A percentile compares a stretch with the other conserved stretches of the same genome.
These are phyloP conservation scores for Dolichopus griseipennis DNA, from an alignment of 2,888 invertebrate genomes.

Conservation along the genomic window DNA sequence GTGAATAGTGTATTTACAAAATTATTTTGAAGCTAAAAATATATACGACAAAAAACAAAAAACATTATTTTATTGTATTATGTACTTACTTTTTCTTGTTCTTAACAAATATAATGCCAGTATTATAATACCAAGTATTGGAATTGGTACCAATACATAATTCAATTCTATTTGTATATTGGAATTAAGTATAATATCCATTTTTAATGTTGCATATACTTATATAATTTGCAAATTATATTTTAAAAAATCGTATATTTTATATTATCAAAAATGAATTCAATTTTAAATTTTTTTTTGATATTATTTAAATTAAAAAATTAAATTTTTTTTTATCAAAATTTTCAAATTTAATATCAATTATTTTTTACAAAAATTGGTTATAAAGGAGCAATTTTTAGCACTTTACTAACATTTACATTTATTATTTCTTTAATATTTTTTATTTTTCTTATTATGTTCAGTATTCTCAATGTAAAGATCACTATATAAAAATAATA, in stretches of 20 bases:
- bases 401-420: not conserved
- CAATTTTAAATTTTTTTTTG: not conserved
- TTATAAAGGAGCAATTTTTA: not conserved
- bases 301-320: no score
- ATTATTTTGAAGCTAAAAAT: no score
- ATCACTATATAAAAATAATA: not conserved
- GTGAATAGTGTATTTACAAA: no score
- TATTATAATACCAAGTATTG: not conserved
- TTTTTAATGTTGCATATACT: not conserved
- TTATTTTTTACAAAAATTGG: not conserved
- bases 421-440: not conserved
- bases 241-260: not conserved
- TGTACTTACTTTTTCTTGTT: not conserved
- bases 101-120: constrained; percentile 1
- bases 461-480: not conserved
- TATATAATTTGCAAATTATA: no score
- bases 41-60: no score
- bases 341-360: not conserved
- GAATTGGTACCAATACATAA: not conserved
- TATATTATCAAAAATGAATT: not conserved
- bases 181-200: not conserved
- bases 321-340: not conserved
- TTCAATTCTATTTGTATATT: not conserved
- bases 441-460: not conserved
- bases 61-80: no score